Evolutionary conservation across 2,888 invertebrate genomes (phyloP).

Genomic region (Mythimna impura): DNA sequence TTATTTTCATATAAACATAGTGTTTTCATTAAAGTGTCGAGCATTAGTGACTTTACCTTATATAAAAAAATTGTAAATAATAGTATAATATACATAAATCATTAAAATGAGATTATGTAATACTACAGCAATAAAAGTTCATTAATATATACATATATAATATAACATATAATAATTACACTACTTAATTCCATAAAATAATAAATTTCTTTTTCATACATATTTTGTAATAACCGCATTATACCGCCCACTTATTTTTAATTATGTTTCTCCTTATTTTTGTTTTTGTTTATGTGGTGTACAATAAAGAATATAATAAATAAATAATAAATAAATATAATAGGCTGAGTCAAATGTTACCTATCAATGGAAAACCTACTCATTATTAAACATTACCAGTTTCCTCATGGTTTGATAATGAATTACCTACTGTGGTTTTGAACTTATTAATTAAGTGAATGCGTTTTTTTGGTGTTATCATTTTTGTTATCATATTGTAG

Average conservation of each 20-base stretch:
- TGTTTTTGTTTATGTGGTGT: no score
- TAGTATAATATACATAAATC: neutral
- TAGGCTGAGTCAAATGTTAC: slow-evolving; percentile 8
- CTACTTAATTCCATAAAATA: slow-evolving; percentile 8
- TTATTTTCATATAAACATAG: no score
- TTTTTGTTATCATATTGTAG: slow-evolving; percentile 7
- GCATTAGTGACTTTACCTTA: no score
- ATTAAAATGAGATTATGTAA: slow-evolving; percentile 1
- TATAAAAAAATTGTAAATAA: no score
- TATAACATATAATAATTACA: neutral
- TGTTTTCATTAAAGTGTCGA: no score
- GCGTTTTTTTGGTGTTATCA: neutral
- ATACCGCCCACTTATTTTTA: no score
- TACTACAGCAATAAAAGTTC: neutral
- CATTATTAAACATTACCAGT: slow-evolving; percentile 28
- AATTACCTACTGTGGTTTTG: slow-evolving; percentile 43
- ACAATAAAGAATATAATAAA: no score
- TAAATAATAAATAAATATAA: no score
- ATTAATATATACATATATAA: neutral
- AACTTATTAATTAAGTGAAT: neutral
- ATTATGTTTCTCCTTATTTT: no score
- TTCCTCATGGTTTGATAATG: slow-evolving; percentile 37
- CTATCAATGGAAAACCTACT: slow-evolving; percentile 19
- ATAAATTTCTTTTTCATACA: slow-evolving; percentile 17
- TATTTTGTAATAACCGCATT: slow-evolving; percentile 11